Conservation (phyloP, 1,140 invertebrate genomes). For the Aleiodes sp. region DNA sequence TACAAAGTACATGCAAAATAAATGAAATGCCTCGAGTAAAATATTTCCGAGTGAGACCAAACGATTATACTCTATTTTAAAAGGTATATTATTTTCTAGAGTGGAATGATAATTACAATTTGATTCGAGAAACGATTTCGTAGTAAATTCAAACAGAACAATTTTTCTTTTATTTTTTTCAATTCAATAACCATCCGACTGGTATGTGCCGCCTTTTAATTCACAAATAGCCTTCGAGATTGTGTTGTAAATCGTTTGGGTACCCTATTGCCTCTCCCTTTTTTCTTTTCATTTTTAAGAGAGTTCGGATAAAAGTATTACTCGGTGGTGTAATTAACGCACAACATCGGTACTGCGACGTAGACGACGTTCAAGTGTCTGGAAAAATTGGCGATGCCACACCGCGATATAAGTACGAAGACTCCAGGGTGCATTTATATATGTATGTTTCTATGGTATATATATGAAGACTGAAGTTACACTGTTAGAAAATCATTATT, state of each 20-base stretch:
- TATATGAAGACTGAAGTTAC: background rate
- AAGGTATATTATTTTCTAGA: background rate
- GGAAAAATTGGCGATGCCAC: constrained; percentile 20
- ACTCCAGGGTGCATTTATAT: constrained; percentile 5
- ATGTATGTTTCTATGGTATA: constrained; percentile 1
- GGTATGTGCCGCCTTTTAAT: background rate
- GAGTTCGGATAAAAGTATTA: constrained; percentile 2
- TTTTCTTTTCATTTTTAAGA: background rate
- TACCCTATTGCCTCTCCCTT: background rate
- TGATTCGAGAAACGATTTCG: background rate
- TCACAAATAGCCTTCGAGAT: constrained; percentile 5
- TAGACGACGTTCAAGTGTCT: constrained; percentile 7
- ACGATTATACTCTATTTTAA: background rate
- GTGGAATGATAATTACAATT: background rate
- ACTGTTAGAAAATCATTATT: too few relatives aligned
- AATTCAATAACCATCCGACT: background rate
- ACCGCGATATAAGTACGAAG: constrained; percentile 4
- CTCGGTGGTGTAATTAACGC: constrained; percentile 4
- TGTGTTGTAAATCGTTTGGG: background rate
- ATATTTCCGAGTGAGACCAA: too few relatives aligned
- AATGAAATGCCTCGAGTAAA: too few relatives aligned
- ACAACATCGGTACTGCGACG: constrained; percentile 6
- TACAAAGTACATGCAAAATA: too few relatives aligned
- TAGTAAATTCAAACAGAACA: background rate
- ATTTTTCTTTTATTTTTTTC: background rate